Evolutionary conservation across 2,113 vertebrate species (phyloP), one percentile per base, ranked within the genome.

Genomic region (Colaptes auratus): DNA sequence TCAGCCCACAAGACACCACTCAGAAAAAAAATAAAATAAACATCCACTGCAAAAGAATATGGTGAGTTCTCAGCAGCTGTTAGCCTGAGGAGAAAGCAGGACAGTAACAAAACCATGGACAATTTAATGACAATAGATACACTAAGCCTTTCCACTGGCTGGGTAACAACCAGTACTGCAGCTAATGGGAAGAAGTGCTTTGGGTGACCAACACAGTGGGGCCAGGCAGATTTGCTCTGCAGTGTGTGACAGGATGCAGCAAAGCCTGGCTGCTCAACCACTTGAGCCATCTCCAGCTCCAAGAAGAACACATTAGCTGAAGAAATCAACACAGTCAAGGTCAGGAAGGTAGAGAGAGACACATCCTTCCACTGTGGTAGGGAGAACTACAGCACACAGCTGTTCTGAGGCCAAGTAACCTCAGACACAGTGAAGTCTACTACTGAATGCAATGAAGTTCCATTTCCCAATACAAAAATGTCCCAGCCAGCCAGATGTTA

Each of bases 151-250:
- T 56, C 60, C 30, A 55, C 50, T 24, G 23, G 19, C 30, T 15
- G 46, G 55, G 20, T 28, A 44, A 69, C 23, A 69, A 70, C 6
- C 46, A 64, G 20, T 13, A 76, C 6, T 3, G 48, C 21, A 65
- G 61, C 30, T 33, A 70, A 35, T 6, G 4, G 7, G n/a, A 5
- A 61, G 12, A 46, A 66, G 35, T 4, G 7, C 15, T 69, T 3
- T 42, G 33, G 12, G 18, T 25, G 6, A 4, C 53, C 44, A 42
- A 7, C 23, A 42, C 3, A 12, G 36, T 2, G 4, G 0, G 0
- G 31, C 28, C 25, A 58, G 4, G 20, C n/a, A 58, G 23, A 86
- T 36, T 5, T 18, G 14, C 33, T 78, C 52, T 64, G 36, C 6
- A 1, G 35, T 5, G 12, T 39, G 12, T 25, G 7, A 88, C 9